These are phyloP conservation scores for Fistularia commersonii DNA, from an alignment of 2,797 vertebrate genomes.

Conservation along the genomic window DNA sequence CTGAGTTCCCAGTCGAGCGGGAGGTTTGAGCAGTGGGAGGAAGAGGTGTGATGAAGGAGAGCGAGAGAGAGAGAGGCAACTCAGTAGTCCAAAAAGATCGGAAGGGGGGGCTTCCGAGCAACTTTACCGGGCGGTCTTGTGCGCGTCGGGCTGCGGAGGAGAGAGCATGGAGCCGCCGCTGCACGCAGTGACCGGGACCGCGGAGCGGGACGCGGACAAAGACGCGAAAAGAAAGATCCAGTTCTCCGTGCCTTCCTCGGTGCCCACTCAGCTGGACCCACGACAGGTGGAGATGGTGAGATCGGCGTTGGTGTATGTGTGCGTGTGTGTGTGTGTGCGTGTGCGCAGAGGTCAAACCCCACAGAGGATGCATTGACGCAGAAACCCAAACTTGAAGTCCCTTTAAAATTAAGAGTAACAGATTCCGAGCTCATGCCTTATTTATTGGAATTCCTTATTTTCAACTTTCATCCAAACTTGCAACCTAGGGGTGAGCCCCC, in stretches of 20 bases:
- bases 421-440: too few species aligned
- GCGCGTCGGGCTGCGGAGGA: slow-evolving; percentile 21
- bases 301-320: neutral
- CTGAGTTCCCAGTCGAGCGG: slow-evolving; percentile 23
- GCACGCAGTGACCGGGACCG: slow-evolving; percentile 46
- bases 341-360: slow-evolving; percentile 18
- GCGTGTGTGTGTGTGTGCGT: slow-evolving; percentile 1
- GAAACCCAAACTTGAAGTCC: too few species aligned
- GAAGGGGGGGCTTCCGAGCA: neutral
- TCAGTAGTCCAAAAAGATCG: slow-evolving; percentile 6
- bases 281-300: slow-evolving; percentile 94
- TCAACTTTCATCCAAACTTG: slow-evolving; percentile 15
- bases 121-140: too few species aligned
- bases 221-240: slow-evolving; percentile 92
- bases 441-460: neutral
- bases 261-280: slow-evolving; percentile 87
- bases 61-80: slow-evolving; percentile 4
- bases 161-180: slow-evolving; percentile 59
- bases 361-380: neutral
- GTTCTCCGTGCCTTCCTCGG: slow-evolving; percentile 86
- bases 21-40: neutral
- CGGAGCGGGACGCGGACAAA: slow-evolving; percentile 76
- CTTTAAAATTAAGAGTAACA: too few species aligned
- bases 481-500: slow-evolving; percentile 6
- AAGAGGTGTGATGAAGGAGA: neutral